phyloP scores from a whole-genome alignment of 2,113 vertebrate genomes.

The Calyptomena viridis region DNA sequence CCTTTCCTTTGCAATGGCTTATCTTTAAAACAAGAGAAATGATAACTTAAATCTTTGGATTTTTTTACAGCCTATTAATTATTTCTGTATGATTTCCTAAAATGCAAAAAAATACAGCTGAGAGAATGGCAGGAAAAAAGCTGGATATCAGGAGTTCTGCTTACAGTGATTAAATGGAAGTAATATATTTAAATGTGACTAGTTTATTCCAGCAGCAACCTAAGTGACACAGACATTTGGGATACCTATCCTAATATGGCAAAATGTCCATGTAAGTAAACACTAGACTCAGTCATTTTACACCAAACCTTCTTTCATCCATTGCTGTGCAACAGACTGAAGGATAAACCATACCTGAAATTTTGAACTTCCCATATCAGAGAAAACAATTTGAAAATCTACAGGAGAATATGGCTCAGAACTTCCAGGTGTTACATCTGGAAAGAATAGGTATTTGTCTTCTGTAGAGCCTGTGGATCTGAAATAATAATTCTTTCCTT shows the following conservation, averaged over 20 bases:
- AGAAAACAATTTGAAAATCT: background rate
- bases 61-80: constrained; percentile 27
- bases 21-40: constrained; percentile 28
- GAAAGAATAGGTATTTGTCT: background rate
- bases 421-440: background rate
- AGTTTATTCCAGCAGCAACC: background rate
- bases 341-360: background rate
- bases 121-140: background rate
- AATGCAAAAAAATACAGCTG: background rate
- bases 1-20: constrained; percentile 1
- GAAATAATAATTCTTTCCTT: background rate
- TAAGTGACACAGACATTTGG: background rate
- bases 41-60: background rate
- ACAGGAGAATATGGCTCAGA: background rate
- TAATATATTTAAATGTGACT: background rate
- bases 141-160: background rate
- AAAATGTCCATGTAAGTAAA: background rate
- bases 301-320: background rate
- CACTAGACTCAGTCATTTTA: background rate
- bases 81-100: constrained; percentile 16
- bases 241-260: background rate
- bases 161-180: background rate
- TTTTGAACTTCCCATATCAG: background rate
- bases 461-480: background rate
- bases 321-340: background rate